Evolutionary conservation across 2,888 invertebrate genomes (phyloP).

Genomic region (Idaea dimidiata): DNA sequence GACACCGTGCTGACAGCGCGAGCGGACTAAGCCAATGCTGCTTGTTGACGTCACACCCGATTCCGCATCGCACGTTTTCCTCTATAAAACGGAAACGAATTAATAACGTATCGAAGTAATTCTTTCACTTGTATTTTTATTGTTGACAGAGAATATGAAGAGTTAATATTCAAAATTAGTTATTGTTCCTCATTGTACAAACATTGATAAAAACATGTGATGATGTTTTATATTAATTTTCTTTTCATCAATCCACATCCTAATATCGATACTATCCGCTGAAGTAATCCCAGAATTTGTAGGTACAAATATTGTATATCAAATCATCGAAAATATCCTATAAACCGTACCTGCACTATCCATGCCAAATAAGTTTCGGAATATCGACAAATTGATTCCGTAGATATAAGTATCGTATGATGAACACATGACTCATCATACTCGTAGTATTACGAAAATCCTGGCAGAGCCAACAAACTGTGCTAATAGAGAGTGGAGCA

Average conservation of each 20-base stretch:
- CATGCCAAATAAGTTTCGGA: conserved; percentile 14
- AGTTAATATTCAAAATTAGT: too few relatives aligned
- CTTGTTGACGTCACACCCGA: too few relatives aligned
- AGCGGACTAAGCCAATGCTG: too few relatives aligned
- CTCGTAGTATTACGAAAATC: conserved; percentile 40
- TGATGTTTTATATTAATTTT: neutral
- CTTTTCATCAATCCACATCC: neutral
- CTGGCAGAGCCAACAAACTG: conserved; percentile 37
- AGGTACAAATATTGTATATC: neutral
- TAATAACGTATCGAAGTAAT: too few relatives aligned
- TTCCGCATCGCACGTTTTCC: too few relatives aligned
- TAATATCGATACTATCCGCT: neutral
- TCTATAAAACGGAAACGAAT: too few relatives aligned
- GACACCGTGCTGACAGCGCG: too few relatives aligned
- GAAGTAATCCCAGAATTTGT: neutral
- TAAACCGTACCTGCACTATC: neutral
- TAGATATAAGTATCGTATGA: conserved; percentile 33
- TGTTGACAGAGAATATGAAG: too few relatives aligned
- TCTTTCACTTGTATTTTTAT: too few relatives aligned
- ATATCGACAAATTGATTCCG: conserved; percentile 22
- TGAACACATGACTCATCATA: conserved; percentile 50
- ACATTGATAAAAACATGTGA: neutral
- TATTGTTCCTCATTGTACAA: too few relatives aligned
- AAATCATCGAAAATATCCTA: neutral
- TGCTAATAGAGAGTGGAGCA: conserved; percentile 39